phyloP scores from a whole-genome alignment of 2,888 invertebrate species.

The Melanophora roralis region DNA sequence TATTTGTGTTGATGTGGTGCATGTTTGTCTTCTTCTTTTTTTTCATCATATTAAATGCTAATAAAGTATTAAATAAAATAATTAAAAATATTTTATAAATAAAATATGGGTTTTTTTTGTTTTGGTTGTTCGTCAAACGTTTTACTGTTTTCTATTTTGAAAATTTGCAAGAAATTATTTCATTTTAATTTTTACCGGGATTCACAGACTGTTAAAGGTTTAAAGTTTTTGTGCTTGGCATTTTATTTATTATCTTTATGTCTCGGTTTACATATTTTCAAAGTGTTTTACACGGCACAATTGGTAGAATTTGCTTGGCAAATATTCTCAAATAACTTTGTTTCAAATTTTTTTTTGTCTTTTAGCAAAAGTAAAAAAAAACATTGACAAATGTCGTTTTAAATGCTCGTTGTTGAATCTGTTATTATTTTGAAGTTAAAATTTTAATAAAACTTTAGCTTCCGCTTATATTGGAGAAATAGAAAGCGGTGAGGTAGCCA shows the following conservation, averaged over 20 bases:
- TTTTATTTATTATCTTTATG: constrained; percentile 35
- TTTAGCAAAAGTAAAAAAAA: constrained; percentile 12
- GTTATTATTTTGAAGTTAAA: neutral
- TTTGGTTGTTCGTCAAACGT: constrained; percentile 28
- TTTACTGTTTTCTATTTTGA: constrained; percentile 2
- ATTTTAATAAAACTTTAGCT: neutral
- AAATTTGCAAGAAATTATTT: constrained; percentile 23
- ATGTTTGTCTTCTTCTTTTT: constrained; percentile 31
- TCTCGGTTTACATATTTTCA: constrained; percentile 37
- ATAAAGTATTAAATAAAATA: constrained; percentile 45
- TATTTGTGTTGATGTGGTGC: constrained; percentile 73
- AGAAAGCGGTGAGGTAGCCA: constrained; percentile 73
- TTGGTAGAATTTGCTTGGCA: constrained; percentile 68
- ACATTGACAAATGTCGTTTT: constrained; percentile 20
- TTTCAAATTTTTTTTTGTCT: no score
- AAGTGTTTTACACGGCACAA: constrained; percentile 76
- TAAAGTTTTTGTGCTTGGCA: constrained; percentile 51
- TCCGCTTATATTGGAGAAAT: constrained; percentile 74
- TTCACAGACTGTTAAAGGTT: constrained; percentile 54
- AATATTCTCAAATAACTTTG: no score
- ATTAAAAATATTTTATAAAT: constrained; percentile 24
- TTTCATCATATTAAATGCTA: constrained; percentile 49
- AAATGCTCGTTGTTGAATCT: constrained; percentile 34
- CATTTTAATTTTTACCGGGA: constrained; percentile 35
- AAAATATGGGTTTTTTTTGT: constrained; percentile 6